These are phyloP conservation scores for Serilophus lunatus DNA, from an alignment of 2,113 vertebrate species.

Conservation along the genomic window DNA sequence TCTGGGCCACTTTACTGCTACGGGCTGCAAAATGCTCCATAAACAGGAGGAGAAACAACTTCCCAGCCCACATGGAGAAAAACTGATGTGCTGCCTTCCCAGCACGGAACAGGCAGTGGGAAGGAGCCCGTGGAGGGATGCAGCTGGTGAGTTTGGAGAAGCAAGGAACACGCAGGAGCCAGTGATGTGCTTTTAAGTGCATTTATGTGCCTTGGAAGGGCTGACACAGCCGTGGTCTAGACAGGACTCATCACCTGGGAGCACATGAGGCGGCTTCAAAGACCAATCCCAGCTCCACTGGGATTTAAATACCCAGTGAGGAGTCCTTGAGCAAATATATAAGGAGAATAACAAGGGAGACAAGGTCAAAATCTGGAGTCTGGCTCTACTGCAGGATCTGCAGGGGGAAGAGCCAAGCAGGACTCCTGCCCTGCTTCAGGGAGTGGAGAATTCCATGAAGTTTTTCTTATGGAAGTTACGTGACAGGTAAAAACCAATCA, in stretches of 20 bases:
- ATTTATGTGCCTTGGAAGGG: not conserved
- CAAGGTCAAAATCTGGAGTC: not conserved
- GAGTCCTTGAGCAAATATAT: not conserved
- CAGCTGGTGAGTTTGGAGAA: not conserved
- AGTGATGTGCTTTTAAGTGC: not conserved
- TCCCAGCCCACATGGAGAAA: not conserved
- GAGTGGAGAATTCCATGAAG: too few relatives aligned
- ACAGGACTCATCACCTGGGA: not conserved
- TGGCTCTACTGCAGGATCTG: not conserved
- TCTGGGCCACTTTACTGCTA: not conserved
- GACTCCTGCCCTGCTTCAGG: not conserved
- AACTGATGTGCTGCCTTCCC: not conserved
- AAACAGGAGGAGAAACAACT: not conserved
- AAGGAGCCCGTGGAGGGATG: not conserved
- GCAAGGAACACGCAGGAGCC: not conserved
- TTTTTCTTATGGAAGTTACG: not conserved
- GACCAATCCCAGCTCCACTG: not conserved
- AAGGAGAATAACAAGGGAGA: not conserved
- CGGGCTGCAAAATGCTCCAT: not conserved
- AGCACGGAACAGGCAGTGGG: accelerated
- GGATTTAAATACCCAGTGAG: too few relatives aligned
- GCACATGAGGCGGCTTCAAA: not conserved
- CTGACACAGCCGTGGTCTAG: not conserved
- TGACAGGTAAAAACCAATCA: not conserved
- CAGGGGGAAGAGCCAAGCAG: not conserved